Evolutionary conservation across 2,888 invertebrate genomes (phyloP).

Genomic region (Polydesmus complanatus): DNA sequence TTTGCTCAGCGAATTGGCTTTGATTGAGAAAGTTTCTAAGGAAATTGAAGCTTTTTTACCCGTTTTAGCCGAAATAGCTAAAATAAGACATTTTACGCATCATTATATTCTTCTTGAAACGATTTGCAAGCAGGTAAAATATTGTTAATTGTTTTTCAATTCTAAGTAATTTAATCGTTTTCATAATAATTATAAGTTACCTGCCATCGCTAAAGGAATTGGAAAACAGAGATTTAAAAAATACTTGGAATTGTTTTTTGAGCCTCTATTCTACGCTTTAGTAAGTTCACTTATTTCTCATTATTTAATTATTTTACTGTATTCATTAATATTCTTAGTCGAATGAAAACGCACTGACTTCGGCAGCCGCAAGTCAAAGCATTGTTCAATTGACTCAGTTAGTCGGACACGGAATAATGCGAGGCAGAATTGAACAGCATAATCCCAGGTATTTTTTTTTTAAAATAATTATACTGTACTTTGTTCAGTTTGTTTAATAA

Average conservation of each 20-base stretch:
- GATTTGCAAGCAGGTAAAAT: constrained; percentile 35
- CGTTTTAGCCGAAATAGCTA: constrained; percentile 33
- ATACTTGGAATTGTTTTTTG: constrained; percentile 37
- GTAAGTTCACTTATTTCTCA: constrained; percentile 28
- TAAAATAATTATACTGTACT: too few species aligned
- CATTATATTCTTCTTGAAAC: constrained; percentile 39
- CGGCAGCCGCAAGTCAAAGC: constrained; percentile 37
- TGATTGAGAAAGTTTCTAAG: constrained; percentile 26
- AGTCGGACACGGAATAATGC: constrained; percentile 38
- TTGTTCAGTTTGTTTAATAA: not conserved
- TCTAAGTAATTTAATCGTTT: not conserved
- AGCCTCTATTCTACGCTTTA: constrained; percentile 37
- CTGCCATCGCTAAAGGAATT: constrained; percentile 35
- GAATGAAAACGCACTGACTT: constrained; percentile 39
- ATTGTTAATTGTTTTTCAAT: not conserved
- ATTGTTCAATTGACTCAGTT: constrained; percentile 34
- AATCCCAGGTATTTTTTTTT: constrained; percentile 31
- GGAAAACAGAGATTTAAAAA: constrained; percentile 39
- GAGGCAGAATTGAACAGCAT: constrained; percentile 37
- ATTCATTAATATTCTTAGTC: constrained; percentile 26
- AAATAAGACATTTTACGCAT: constrained; percentile 35
- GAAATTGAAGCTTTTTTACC: constrained; percentile 29
- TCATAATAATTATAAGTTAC: constrained; percentile 28
- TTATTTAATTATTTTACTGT: not conserved
- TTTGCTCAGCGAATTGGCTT: constrained; percentile 35